Conservation (phyloP, 2,888 invertebrate genomes). For the Ornithoptera priamus region DNA sequence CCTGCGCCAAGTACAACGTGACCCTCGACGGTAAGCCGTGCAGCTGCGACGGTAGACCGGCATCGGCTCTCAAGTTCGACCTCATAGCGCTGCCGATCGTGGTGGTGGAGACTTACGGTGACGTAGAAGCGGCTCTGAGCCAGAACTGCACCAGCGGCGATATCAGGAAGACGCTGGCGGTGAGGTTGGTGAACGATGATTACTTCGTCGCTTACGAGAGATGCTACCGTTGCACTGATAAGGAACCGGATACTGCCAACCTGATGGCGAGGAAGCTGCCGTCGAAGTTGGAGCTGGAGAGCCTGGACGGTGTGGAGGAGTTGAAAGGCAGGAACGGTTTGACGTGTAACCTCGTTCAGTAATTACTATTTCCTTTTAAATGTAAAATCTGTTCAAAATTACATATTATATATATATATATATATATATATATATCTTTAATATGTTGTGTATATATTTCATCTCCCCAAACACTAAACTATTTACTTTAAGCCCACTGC, state of each 20-base stretch:
- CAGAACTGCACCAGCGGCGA: slow-evolving; percentile 14
- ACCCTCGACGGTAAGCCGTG: slow-evolving; percentile 19
- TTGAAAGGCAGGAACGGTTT: slow-evolving; percentile 13
- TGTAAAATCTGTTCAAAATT: neutral
- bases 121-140: slow-evolving; percentile 10
- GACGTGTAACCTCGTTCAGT: slow-evolving; percentile 19
- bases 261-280: slow-evolving; percentile 24
- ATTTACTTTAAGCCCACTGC: no score
- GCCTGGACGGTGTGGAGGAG: slow-evolving; percentile 16
- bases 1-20: slow-evolving; percentile 18
- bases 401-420: no score
- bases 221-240: slow-evolving; percentile 20
- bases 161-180: slow-evolving; percentile 21
- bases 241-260: slow-evolving; percentile 27
- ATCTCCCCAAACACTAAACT: no score
- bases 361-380: neutral
- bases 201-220: slow-evolving; percentile 21
- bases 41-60: slow-evolving; percentile 15
- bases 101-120: slow-evolving; percentile 14
- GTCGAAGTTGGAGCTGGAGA: slow-evolving; percentile 10
- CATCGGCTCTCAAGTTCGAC: slow-evolving; percentile 18
- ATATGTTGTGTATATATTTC: no score
- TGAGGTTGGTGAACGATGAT: slow-evolving; percentile 21
- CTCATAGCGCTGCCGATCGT: slow-evolving; percentile 18
- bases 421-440: no score